Conservation (phyloP, 2,888 invertebrate genomes). For the Nycteola revayana region DNA sequence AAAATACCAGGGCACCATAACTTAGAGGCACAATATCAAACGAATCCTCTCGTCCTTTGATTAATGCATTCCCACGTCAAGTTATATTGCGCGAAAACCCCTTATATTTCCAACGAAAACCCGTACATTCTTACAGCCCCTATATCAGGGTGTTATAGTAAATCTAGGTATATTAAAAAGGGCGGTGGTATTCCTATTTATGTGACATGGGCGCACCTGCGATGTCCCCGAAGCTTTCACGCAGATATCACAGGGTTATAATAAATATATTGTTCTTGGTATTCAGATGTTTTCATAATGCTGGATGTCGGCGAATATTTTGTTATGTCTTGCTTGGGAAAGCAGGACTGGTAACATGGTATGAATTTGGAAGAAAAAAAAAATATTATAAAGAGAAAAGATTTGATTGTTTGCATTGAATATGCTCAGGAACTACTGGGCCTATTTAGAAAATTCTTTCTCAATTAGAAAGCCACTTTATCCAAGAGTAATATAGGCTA, state of each 20-base stretch:
- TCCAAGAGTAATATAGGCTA: no score
- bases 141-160: constrained; percentile 69
- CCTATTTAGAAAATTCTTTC: no score
- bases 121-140: constrained; percentile 56
- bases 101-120: not conserved
- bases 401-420: no score
- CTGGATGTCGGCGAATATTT: constrained; percentile 8
- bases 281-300: constrained; percentile 17
- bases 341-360: no score
- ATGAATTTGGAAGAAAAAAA: no score
- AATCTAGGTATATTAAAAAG: constrained; percentile 81
- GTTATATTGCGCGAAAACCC: constrained; percentile 67
- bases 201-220: constrained; percentile 62
- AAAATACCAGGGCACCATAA: constrained; percentile 60
- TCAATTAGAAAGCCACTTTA: no score
- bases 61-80: constrained; percentile 76
- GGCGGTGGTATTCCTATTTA: constrained; percentile 61
- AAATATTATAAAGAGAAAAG: no score
- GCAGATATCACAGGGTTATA: constrained; percentile 30
- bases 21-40: constrained; percentile 67
- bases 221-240: constrained; percentile 33
- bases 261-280: constrained; percentile 33
- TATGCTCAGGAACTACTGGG: no score
- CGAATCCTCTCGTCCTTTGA: constrained; percentile 58
- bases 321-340: no score